Percentiles rank a stretch among this genome's conserved stretches.
Evolutionary conservation across 2,113 vertebrate species (phyloP).

Genomic region (Mesembrinibis cayennensis): DNA sequence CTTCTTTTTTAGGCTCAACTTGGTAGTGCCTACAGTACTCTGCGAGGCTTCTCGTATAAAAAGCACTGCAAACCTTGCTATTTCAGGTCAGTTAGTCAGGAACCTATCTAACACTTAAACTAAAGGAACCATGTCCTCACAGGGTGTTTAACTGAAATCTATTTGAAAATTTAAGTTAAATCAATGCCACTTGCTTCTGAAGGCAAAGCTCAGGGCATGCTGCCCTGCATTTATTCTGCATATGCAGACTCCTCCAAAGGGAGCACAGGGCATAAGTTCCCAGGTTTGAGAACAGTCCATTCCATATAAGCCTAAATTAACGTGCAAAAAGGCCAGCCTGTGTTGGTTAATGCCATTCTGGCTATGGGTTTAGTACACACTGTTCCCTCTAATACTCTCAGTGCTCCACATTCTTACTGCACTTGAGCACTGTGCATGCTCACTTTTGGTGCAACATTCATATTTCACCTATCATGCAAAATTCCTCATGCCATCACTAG

Average conservation of each 20-base stretch:
- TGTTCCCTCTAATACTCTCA: neutral
- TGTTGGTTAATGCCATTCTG: neutral
- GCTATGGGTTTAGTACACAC: neutral
- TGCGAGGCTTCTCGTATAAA: neutral
- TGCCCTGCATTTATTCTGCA: conserved; percentile 9
- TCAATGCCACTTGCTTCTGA: neutral
- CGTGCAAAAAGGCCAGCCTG: neutral
- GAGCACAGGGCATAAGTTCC: neutral
- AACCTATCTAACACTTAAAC: neutral
- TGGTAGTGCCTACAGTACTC: neutral
- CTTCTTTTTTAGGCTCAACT: neutral
- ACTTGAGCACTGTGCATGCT: neutral
- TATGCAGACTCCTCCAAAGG: neutral
- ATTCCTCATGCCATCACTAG: neutral
- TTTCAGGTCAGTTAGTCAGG: neutral
- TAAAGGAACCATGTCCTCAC: neutral
- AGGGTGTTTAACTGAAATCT: neutral
- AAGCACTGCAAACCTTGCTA: neutral
- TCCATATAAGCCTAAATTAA: conserved; percentile 3
- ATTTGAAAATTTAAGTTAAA: neutral
- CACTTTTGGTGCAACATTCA: neutral
- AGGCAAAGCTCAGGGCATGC: neutral
- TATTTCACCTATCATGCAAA: neutral
- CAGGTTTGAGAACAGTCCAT: neutral
- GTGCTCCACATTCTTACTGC: neutral